phyloP scores from a whole-genome alignment of 2,113 vertebrate genomes.

The Pelecanoides urinatrix region DNA sequence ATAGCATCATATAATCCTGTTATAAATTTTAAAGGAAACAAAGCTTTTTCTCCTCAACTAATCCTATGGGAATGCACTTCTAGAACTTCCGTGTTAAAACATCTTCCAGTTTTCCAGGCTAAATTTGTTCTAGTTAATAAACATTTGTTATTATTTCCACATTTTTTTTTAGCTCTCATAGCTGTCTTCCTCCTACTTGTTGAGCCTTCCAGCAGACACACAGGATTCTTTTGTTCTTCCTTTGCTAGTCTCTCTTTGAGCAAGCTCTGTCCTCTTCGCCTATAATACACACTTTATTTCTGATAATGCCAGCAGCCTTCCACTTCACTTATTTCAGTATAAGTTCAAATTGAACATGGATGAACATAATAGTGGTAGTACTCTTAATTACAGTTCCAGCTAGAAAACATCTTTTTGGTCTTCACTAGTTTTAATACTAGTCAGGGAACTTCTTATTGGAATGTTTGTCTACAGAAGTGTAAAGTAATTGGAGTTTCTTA shows the following conservation, averaged over 20 bases:
- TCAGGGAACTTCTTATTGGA: slow-evolving; percentile 15
- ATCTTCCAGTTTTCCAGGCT: neutral
- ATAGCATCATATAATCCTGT: neutral
- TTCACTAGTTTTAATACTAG: slow-evolving; percentile 33
- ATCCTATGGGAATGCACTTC: neutral
- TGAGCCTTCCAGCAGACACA: neutral
- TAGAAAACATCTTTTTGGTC: slow-evolving; percentile 34
- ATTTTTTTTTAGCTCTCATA: neutral
- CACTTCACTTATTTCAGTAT: neutral
- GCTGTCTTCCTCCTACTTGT: neutral
- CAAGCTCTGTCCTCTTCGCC: neutral
- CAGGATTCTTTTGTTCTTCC: neutral
- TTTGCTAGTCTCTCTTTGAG: neutral
- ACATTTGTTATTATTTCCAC: neutral
- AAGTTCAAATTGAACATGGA: neutral
- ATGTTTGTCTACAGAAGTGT: neutral
- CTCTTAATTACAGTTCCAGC: slow-evolving; percentile 27
- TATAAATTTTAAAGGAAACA: neutral
- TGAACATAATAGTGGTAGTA: neutral
- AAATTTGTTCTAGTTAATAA: neutral
- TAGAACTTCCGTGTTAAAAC: neutral
- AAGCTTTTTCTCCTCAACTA: neutral
- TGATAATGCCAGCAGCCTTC: neutral
- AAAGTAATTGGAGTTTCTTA: slow-evolving; percentile 13
- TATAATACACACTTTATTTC: neutral